These are phyloP conservation scores for Agelaius tricolor DNA, from an alignment of 2,113 vertebrate genomes.

Conservation along the genomic window DNA sequence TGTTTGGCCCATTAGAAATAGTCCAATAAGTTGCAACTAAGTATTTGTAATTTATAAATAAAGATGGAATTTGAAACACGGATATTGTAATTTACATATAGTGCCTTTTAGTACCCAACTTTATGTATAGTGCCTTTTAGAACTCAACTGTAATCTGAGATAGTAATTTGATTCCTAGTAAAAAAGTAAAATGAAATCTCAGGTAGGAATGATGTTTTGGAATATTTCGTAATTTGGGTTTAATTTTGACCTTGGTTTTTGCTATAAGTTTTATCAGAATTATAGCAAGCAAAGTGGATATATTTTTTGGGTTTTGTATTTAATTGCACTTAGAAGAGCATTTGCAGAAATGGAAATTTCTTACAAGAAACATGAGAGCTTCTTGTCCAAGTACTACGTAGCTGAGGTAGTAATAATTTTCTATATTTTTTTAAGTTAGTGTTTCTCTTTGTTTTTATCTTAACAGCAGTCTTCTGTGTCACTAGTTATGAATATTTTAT, in stretches of 20 bases:
- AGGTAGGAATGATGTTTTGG: not conserved
- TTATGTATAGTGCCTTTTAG: not conserved
- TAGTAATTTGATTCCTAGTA: not conserved
- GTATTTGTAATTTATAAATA: not conserved
- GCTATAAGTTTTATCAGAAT: not conserved
- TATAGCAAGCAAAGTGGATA: not conserved
- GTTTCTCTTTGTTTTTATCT: not conserved
- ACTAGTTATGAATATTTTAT: not conserved
- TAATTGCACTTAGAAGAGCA: not conserved
- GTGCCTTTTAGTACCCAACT: not conserved
- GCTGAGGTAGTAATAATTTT: not conserved
- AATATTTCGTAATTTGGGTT: not conserved
- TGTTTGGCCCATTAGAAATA: not conserved
- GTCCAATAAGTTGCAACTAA: not conserved
- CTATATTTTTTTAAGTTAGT: accelerated
- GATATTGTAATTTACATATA: not conserved
- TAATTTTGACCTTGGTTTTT: not conserved
- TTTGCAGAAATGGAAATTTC: not conserved
- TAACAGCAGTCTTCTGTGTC: not conserved
- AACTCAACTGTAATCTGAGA: not conserved
- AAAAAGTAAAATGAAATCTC: not conserved
- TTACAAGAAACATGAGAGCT: not conserved
- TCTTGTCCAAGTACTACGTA: not conserved
- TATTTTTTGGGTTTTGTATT: not conserved
- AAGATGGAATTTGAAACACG: not conserved